Percentiles rank a stretch among this genome's conserved stretches.
These are phyloP conservation scores for Thera obeliscata DNA, from an alignment of 2,888 invertebrate species.

Conservation along the genomic window DNA sequence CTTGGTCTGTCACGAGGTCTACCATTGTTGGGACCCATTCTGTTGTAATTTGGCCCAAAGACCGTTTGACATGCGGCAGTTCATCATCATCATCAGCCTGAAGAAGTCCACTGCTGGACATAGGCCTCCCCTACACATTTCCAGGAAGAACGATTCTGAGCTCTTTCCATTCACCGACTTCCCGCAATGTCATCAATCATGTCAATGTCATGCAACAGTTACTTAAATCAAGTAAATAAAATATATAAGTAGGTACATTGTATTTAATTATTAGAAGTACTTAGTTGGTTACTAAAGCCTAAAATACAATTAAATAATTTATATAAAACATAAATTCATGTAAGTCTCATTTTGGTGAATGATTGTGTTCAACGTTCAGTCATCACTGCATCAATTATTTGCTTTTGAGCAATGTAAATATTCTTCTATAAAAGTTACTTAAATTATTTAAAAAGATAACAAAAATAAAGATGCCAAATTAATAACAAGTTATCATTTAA, in stretches of 20 bases:
- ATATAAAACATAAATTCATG: background rate
- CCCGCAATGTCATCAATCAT: too few species aligned
- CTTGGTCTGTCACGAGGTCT: too few species aligned
- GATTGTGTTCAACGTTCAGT: background rate
- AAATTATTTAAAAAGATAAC: conserved; percentile 59
- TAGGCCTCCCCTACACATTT: too few species aligned
- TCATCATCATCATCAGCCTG: too few species aligned
- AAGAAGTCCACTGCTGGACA: too few species aligned
- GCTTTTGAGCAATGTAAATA: conserved; percentile 3
- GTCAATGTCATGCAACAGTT: too few species aligned
- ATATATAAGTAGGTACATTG: conserved; percentile 11
- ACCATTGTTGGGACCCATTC: too few species aligned
- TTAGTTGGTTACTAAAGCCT: background rate
- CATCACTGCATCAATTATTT: background rate
- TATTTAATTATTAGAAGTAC: background rate
- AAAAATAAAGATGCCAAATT: conserved; percentile 52
- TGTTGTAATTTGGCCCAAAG: too few species aligned
- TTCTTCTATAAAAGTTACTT: background rate
- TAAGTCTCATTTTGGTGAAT: background rate
- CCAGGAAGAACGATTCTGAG: too few species aligned
- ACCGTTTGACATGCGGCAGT: too few species aligned
- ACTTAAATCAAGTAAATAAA: background rate
- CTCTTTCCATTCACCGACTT: too few species aligned
- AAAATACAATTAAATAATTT: too few species aligned
- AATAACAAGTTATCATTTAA: conserved; percentile 58